phyloP scores from a whole-genome alignment of 1,140 invertebrate genomes.

The Araneus ventricosus region DNA sequence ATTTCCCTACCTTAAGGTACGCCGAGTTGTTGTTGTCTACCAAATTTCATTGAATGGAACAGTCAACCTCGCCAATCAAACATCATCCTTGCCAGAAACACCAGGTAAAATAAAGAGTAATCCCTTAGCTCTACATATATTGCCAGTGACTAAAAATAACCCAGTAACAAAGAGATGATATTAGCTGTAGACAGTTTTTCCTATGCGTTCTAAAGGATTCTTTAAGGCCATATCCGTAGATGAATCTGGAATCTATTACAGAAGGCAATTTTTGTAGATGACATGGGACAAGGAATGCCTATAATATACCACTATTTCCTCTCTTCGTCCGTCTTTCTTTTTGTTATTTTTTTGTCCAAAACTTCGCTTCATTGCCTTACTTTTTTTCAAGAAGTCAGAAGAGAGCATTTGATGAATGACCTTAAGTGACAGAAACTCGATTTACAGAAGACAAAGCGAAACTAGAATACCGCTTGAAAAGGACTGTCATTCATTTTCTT shows the following conservation, averaged over 20 bases:
- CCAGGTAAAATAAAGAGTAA: too few species aligned
- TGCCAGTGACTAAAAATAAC: neutral
- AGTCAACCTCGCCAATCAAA: too few species aligned
- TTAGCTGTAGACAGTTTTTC: neutral
- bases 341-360: too few species aligned
- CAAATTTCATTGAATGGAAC: too few species aligned
- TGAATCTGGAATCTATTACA: constrained; percentile 23
- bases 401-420: constrained; percentile 51
- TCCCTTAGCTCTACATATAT: too few species aligned
- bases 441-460: constrained; percentile 66
- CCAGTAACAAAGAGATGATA: constrained; percentile 23
- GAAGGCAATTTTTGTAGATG: neutral
- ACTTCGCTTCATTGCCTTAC: neutral
- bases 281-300: neutral
- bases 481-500: neutral
- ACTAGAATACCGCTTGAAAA: neutral
- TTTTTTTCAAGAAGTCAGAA: neutral
- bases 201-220: neutral
- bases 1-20: too few species aligned
- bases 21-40: too few species aligned
- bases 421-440: constrained; percentile 55
- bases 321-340: neutral
- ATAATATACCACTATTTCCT: neutral
- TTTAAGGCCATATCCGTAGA: neutral
- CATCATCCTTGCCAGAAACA: too few species aligned